phyloP scores from a whole-genome alignment of 2,113 vertebrate species.

The Tragelaphus strepsiceros region DNA sequence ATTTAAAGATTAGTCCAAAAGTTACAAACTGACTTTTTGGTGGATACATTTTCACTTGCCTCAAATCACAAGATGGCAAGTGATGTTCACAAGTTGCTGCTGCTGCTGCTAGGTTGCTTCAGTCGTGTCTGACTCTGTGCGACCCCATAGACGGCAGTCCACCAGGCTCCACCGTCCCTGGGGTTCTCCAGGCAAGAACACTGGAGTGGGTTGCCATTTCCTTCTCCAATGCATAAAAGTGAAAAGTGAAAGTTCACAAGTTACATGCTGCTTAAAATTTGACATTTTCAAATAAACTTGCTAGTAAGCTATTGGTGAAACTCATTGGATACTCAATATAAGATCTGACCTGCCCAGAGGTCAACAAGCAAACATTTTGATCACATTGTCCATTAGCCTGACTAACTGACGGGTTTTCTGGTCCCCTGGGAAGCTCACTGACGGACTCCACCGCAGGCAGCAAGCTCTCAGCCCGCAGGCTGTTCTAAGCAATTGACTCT shows the following conservation, averaged over 20 bases:
- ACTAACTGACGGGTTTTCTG: background rate
- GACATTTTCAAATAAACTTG: background rate
- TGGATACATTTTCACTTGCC: background rate
- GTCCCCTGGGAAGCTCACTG: background rate
- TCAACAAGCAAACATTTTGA: background rate
- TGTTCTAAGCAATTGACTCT: background rate
- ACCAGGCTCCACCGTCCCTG: too few relatives aligned
- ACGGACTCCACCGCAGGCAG: accelerated
- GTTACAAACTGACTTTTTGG: background rate
- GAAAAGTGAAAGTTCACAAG: background rate
- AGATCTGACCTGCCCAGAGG: background rate
- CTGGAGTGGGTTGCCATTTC: too few relatives aligned
- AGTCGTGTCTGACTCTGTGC: too few relatives aligned
- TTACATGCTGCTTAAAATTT: background rate
- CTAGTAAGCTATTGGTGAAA: background rate
- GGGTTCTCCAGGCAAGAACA: too few relatives aligned
- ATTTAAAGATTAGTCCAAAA: background rate
- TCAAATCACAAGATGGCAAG: background rate
- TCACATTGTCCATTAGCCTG: background rate
- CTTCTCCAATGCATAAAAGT: too few relatives aligned
- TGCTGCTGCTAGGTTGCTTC: too few relatives aligned
- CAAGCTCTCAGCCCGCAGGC: accelerated
- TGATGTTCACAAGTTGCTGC: background rate
- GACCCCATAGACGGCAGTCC: too few relatives aligned
- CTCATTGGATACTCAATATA: accelerated